Evolutionary conservation across 2,113 vertebrate genomes (phyloP).

Genomic region (Neolamprologus sp.): DNA sequence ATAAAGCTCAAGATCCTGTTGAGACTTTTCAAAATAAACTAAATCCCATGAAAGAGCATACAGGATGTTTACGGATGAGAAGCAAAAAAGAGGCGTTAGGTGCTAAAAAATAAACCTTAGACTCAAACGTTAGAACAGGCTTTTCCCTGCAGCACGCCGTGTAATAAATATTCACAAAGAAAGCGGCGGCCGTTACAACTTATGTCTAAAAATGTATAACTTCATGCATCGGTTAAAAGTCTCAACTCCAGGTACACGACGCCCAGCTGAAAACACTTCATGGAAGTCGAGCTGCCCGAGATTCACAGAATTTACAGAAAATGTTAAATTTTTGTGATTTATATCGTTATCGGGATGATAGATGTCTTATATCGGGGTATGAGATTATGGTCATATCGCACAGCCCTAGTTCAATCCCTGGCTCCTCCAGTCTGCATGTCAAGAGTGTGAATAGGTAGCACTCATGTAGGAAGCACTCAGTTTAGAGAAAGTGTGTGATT

Average conservation of each 20-base stretch:
- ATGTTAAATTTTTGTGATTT: neutral
- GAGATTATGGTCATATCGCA: neutral
- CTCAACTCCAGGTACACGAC: neutral
- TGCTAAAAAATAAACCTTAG: neutral
- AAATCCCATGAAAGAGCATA: fast-evolving
- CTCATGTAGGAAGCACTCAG: neutral
- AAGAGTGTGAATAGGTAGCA: neutral
- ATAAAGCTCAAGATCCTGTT: neutral
- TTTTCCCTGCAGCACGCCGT: neutral
- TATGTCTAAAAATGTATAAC: neutral
- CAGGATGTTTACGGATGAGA: neutral
- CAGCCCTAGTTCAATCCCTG: neutral
- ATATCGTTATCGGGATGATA: neutral
- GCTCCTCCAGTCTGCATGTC: neutral
- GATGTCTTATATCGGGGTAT: neutral
- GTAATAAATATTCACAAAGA: neutral
- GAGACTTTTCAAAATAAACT: neutral
- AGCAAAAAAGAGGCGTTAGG: neutral
- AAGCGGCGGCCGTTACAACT: neutral
- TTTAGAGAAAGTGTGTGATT: neutral
- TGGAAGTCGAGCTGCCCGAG: neutral
- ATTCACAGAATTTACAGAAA: neutral
- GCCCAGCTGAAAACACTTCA: neutral
- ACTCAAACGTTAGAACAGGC: neutral
- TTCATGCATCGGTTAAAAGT: neutral